phyloP scores from a whole-genome alignment of 1,140 invertebrate genomes.

The Drosophila arawakana region DNA sequence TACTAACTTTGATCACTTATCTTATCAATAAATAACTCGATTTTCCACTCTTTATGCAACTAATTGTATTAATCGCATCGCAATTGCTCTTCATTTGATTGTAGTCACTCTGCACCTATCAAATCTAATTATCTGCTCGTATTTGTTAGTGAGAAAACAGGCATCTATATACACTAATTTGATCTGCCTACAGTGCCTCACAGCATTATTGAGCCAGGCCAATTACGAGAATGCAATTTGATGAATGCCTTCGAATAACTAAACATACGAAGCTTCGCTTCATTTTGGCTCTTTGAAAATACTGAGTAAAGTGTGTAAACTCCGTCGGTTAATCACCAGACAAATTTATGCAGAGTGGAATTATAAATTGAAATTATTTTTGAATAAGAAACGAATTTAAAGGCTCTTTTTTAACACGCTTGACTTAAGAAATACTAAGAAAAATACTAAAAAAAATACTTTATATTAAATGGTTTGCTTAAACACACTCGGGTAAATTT shows the following conservation, averaged over 20 bases:
- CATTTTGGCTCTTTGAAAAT: not conserved
- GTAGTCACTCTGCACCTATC: conserved; percentile 1
- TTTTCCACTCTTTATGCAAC: conserved; percentile 2
- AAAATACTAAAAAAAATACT: too few relatives aligned
- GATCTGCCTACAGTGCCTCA: not conserved
- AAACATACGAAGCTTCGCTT: not conserved
- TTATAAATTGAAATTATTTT: not conserved
- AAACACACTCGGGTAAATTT: too few relatives aligned
- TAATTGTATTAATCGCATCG: not conserved
- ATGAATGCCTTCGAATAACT: not conserved
- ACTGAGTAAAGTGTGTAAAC: not conserved
- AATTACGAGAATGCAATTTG: not conserved
- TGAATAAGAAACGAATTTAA: too few relatives aligned
- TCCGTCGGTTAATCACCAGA: not conserved
- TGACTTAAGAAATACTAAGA: too few relatives aligned
- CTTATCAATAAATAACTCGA: conserved; percentile 1
- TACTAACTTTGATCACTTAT: not conserved
- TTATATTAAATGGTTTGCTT: too few relatives aligned
- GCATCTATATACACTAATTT: not conserved
- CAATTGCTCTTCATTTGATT: not conserved
- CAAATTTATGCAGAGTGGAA: not conserved
- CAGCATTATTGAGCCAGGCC: not conserved
- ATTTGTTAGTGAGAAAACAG: too few relatives aligned
- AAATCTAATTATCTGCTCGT: not conserved
- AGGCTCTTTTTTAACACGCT: too few relatives aligned